A percentile compares a stretch with the other conserved stretches of the same genome.
These are phyloP conservation scores for Macrochelys suwanniensis DNA, from an alignment of 2,797 vertebrate species.

Conservation along the genomic window DNA sequence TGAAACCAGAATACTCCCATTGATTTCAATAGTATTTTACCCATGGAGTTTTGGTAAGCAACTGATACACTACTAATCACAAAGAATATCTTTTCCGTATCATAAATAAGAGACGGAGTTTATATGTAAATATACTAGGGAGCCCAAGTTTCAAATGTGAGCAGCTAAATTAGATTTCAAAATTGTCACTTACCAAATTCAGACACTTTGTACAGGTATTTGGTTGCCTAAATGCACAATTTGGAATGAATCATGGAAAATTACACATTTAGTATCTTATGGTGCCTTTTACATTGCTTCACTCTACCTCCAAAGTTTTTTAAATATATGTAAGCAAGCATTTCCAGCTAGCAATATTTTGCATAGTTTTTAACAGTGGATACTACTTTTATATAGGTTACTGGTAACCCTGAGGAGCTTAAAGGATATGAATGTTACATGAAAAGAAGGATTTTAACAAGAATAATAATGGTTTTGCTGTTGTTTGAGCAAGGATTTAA, in stretches of 20 bases:
- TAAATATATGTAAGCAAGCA: rapidly evolving
- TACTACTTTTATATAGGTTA: rapidly evolving
- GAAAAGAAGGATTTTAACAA: not conserved
- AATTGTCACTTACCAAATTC: not conserved
- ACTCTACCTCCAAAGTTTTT: not conserved
- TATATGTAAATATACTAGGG: not conserved
- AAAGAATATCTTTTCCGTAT: not conserved
- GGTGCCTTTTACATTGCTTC: not conserved
- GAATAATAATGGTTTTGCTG: not conserved
- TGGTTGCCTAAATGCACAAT: not conserved
- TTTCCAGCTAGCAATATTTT: not conserved
- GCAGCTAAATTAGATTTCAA: not conserved
- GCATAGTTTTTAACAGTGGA: not conserved
- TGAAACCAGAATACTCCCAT: not conserved
- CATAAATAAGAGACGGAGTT: not conserved
- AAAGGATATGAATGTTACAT: not conserved
- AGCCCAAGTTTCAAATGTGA: rapidly evolving
- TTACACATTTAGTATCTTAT: not conserved
- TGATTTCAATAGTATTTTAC: not conserved
- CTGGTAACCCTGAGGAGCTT: not conserved
- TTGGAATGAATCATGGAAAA: not conserved
- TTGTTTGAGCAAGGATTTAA: not conserved
- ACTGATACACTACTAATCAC: not conserved
- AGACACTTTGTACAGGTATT: not conserved
- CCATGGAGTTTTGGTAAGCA: not conserved